Evolutionary conservation across 2,113 vertebrate genomes (phyloP), one percentile per base, ranked within the genome.

Genomic region (Carassius auratus): DNA sequence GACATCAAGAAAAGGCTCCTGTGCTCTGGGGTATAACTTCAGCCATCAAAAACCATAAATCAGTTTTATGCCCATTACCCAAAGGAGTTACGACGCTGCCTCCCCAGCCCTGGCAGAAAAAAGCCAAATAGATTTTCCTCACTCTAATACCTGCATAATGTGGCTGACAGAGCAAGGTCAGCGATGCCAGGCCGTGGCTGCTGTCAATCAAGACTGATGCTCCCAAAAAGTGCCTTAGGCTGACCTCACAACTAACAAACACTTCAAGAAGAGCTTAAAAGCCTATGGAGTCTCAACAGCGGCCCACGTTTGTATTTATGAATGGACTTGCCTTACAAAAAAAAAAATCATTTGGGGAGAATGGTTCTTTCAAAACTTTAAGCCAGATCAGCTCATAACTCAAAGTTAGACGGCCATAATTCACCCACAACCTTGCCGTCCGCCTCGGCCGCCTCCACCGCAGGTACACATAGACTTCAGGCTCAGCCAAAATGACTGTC

Each of bases 41-140:
- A 76, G 73, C 71, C 76, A 86, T 74, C 50, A 87, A 84, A 42
- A 23, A 52, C 30, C n/a, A 90, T 88, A 86, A 88, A 90, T 84
- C 84, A 87, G 48, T 50, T 85, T 66, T 84, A 81, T 75, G 80
- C 71, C 75, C 33, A 68, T 86, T 86, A 74, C 81, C 50, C 74
- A 86, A 82, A 82, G 55, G 85, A 90, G 74, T 87, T 88, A 86
- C 57, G 75, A 87, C 74, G 61, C 71, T 78, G 71, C 71, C 30
- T 38, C 77, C 55, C 57, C 69, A 75, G 33, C 84, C 79, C 57
- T 87, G 86, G 66, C 75, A 86, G 79, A 33, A 55, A 19, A 84
- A 66, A 36, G 68, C 69, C 78, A 87, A 83, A 86, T 83, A 87
- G 83, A 88, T 90, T 81, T 85, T 76, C 69, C 74, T 48, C 3